These are phyloP conservation scores for Chiloscyllium punctatum DNA, from an alignment of 2,797 vertebrate species.

Conservation along the genomic window DNA sequence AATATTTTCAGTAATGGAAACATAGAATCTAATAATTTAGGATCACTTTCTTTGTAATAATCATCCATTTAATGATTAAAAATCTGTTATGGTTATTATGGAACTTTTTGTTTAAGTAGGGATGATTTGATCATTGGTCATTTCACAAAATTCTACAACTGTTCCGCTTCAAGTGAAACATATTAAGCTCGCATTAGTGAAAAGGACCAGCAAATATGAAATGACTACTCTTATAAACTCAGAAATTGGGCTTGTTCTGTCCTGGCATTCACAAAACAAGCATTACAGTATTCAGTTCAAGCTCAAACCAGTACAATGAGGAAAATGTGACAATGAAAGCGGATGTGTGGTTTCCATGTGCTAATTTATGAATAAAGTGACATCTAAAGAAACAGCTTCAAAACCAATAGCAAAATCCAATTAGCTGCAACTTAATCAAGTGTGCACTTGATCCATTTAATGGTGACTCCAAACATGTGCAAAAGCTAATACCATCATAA, in stretches of 20 bases:
- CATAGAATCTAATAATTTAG: background rate
- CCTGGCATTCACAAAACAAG: background rate
- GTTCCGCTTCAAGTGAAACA: background rate
- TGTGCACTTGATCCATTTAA: conserved; percentile 2
- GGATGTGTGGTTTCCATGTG: background rate
- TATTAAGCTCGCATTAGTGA: background rate
- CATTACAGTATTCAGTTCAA: background rate
- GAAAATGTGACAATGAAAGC: background rate
- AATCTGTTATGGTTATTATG: background rate
- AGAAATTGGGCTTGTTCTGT: background rate
- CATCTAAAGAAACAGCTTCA: conserved; percentile 19
- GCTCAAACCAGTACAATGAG: background rate
- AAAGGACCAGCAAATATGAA: background rate
- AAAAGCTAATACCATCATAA: background rate
- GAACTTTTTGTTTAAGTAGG: background rate
- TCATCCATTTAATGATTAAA: background rate
- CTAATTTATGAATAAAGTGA: background rate
- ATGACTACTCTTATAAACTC: background rate
- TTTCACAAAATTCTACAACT: background rate
- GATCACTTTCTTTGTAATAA: background rate
- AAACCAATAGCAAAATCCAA: conserved; percentile 21
- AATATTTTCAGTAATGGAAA: background rate
- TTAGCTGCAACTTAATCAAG: conserved; percentile 1
- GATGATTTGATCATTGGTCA: background rate
- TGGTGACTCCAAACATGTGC: background rate